Evolutionary conservation across 2,797 vertebrate genomes (phyloP).

Genomic region (Anas bahamensis): DNA sequence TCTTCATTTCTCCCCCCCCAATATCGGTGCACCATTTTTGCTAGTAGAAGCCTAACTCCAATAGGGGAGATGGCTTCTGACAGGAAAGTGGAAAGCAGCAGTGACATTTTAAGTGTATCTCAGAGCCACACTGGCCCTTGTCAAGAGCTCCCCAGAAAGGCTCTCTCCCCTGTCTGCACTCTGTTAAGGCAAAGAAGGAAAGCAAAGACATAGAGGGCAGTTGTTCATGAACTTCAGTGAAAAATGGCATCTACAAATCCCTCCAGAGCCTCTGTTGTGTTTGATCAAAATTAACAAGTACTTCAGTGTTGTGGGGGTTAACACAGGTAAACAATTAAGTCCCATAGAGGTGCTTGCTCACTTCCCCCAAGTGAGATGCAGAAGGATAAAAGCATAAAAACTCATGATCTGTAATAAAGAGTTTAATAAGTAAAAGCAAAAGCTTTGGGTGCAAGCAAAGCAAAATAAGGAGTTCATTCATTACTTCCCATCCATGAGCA

Average conservation of each 20-base stretch:
- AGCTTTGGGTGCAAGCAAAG: neutral
- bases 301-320: neutral
- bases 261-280: neutral
- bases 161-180: neutral
- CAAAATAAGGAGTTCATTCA: neutral
- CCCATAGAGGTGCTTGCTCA: neutral
- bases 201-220: neutral
- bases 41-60: neutral
- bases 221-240: neutral
- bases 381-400: neutral
- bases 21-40: neutral
- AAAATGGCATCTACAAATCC: neutral
- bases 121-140: neutral
- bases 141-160: neutral
- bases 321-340: neutral
- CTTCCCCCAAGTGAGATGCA: neutral
- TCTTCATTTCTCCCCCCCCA: too few species aligned
- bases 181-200: neutral
- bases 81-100: neutral
- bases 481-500: neutral
- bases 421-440: neutral
- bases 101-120: neutral
- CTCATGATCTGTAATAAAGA: neutral
- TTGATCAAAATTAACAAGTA: neutral
- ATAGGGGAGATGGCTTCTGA: neutral